Evolutionary conservation across 1,140 invertebrate genomes (phyloP).

Genomic region (Drosophila tsacasi): DNA sequence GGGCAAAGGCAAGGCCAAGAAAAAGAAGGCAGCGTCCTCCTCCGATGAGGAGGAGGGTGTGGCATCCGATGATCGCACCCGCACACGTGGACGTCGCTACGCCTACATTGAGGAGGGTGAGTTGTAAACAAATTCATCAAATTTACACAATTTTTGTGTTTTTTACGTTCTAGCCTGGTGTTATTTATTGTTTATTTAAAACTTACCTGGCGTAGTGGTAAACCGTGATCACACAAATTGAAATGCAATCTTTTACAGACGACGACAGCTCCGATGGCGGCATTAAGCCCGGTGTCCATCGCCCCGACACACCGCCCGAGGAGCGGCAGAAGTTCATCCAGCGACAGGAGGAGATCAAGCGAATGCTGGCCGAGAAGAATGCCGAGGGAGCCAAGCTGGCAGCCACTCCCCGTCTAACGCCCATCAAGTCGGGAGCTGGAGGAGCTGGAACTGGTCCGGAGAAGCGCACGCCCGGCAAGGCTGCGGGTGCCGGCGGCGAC

Average conservation of each 20-base stretch:
- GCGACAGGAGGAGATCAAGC: slow-evolving; percentile 84
- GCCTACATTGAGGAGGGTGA: slow-evolving; percentile 88
- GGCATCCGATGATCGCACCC: slow-evolving; percentile 87
- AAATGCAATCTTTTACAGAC: slow-evolving; percentile 24
- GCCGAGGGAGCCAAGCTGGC: slow-evolving; percentile 80
- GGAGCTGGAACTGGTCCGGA: slow-evolving; percentile 12
- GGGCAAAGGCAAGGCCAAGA: slow-evolving; percentile 59
- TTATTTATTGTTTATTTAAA: too few relatives aligned
- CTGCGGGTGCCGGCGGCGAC: slow-evolving; percentile 35
- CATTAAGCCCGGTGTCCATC: slow-evolving; percentile 86
- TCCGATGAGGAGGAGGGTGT: slow-evolving; percentile 82
- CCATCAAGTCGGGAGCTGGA: slow-evolving; percentile 58
- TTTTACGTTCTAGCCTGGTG: too few relatives aligned
- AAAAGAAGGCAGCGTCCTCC: slow-evolving; percentile 59
- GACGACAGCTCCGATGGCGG: slow-evolving; percentile 86
- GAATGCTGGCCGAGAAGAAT: slow-evolving; percentile 84
- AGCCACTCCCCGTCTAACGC: slow-evolving; percentile 78
- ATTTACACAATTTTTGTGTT: too few relatives aligned
- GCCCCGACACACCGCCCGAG: slow-evolving; percentile 83
- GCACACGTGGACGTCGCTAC: slow-evolving; percentile 89
- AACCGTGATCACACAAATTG: too few relatives aligned
- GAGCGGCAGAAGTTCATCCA: slow-evolving; percentile 84
- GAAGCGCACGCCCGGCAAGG: slow-evolving; percentile 68
- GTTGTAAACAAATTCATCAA: background rate
- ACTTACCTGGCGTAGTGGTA: too few relatives aligned